These are phyloP conservation scores for Drosophila saltans DNA, from an alignment of 1,140 invertebrate genomes.

Conservation along the genomic window DNA sequence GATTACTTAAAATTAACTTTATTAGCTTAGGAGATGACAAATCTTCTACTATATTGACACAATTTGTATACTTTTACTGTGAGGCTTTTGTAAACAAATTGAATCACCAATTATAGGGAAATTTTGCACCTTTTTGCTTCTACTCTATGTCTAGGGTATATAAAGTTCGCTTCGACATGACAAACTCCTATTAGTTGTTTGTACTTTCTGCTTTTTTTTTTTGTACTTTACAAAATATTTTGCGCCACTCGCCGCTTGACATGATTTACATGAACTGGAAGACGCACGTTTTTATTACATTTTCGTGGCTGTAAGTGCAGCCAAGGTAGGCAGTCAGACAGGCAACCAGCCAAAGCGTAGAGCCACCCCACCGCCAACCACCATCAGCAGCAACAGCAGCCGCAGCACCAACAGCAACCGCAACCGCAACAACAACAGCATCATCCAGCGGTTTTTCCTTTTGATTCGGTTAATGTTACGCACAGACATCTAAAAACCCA, in stretches of 20 bases:
- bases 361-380: conserved; percentile 22
- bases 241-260: conserved; percentile 70
- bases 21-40: too few relatives aligned
- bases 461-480: conserved; percentile 73
- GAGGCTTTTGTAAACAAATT: too few relatives aligned
- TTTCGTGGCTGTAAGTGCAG: conserved; percentile 77
- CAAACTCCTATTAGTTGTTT: conserved; percentile 4
- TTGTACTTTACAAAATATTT: conserved; percentile 65
- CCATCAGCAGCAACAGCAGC: conserved; percentile 19
- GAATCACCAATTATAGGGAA: background rate
- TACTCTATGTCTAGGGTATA: background rate
- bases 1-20: too few relatives aligned
- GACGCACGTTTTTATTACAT: conserved; percentile 81
- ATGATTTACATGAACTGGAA: conserved; percentile 77
- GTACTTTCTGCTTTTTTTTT: conserved; percentile 32
- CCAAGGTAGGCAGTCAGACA: conserved; percentile 36
- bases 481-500: conserved; percentile 60
- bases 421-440: conserved; percentile 23
- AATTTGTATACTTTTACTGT: background rate
- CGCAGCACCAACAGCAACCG: background rate
- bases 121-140: background rate
- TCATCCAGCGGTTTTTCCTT: conserved; percentile 48
- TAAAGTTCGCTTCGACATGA: background rate
- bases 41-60: background rate
- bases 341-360: conserved; percentile 26